Evolutionary conservation across 2,797 vertebrate genomes (phyloP).

Genomic region (Discoglossus pictus): DNA sequence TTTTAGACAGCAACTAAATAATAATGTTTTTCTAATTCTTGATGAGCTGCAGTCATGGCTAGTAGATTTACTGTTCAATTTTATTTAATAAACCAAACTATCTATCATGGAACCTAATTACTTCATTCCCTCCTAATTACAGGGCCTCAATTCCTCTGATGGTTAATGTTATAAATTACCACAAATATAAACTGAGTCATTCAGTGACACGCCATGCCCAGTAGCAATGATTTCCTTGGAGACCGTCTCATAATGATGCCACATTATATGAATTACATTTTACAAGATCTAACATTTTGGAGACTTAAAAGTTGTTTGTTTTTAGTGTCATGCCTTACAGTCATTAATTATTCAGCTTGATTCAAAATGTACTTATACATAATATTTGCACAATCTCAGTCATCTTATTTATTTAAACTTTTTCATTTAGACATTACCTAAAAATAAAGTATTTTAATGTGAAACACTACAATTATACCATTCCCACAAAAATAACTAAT

Average conservation of each 20-base stretch:
- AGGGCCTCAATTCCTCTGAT: constrained; percentile 54
- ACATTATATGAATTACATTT: constrained; percentile 24
- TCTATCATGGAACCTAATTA: constrained; percentile 66
- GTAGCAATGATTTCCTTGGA: constrained; percentile 39
- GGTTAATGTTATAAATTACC: constrained; percentile 52
- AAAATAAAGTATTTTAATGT: constrained; percentile 10
- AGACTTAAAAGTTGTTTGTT: constrained; percentile 19
- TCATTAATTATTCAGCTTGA: constrained; percentile 11
- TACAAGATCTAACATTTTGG: constrained; percentile 33
- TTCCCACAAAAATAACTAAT: constrained; percentile 7
- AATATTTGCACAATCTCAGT: too few species aligned
- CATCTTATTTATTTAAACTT: too few species aligned
- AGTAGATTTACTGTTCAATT: constrained; percentile 57
- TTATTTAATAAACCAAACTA: constrained; percentile 65
- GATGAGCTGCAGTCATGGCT: constrained; percentile 28
- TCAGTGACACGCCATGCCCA: constrained; percentile 45
- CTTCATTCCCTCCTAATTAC: constrained; percentile 58
- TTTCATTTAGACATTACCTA: too few species aligned
- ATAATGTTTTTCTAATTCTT: constrained; percentile 17
- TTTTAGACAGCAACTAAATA: constrained; percentile 27
- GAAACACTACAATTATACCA: constrained; percentile 17
- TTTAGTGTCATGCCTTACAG: neutral
- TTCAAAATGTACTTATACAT: constrained; percentile 20
- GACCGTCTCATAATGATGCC: constrained; percentile 31
- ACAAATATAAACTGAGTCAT: constrained; percentile 56